Conservation (phyloP, 2,888 invertebrate species). For the Ecliptopera silaceata region DNA sequence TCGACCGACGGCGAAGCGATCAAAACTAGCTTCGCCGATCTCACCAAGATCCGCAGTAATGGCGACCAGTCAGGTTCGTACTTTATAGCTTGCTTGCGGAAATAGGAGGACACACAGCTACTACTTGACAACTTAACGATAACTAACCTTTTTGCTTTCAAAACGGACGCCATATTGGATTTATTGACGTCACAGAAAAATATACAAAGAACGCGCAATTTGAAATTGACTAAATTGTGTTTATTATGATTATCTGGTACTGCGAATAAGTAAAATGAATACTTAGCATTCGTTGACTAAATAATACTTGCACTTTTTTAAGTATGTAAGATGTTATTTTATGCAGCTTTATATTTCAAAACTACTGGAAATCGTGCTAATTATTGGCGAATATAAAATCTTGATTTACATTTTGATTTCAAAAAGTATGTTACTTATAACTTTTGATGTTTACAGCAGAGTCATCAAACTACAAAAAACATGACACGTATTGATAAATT, state of each 20-base stretch:
- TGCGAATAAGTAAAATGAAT: too few species aligned
- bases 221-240: too few species aligned
- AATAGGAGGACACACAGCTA: constrained; percentile 41
- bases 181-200: constrained; percentile 1
- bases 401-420: too few species aligned
- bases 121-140: neutral
- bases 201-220: neutral
- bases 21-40: constrained; percentile 88
- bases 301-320: too few species aligned
- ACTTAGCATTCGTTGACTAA: too few species aligned
- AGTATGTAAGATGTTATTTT: too few species aligned
- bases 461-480: constrained; percentile 2
- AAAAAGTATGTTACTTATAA: neutral
- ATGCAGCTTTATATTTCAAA: too few species aligned
- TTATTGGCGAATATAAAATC: too few species aligned
- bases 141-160: neutral
- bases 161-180: constrained; percentile 13
- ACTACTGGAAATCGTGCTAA: too few species aligned
- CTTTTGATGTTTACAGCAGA: constrained; percentile 20
- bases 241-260: too few species aligned
- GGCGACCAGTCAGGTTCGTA: constrained; percentile 76
- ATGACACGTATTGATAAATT: constrained; percentile 11
- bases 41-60: constrained; percentile 82
- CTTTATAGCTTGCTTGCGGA: constrained; percentile 23
- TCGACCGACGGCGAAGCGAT: constrained; percentile 82